phyloP scores from a whole-genome alignment of 1,140 invertebrate species.

The Megalonaias nervosa region DNA sequence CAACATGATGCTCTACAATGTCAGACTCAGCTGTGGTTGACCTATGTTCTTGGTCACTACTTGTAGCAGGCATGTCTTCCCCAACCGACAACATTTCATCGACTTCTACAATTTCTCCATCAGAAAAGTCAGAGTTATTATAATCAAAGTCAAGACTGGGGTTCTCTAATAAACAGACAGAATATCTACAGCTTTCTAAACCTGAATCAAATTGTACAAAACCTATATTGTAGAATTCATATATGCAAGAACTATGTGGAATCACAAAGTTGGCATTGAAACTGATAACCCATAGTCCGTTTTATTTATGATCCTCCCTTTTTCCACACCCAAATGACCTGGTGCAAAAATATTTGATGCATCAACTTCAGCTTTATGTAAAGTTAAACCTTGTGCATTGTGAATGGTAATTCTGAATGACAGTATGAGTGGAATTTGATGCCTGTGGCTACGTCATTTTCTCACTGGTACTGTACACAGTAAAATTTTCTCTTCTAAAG shows the following conservation, averaged over 20 bases:
- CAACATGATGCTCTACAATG: too few relatives aligned
- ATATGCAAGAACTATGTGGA: too few relatives aligned
- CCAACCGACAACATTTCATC: too few relatives aligned
- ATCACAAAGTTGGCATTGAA: background rate
- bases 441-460: background rate
- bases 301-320: constrained; percentile 11
- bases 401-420: constrained; percentile 33
- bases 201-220: background rate
- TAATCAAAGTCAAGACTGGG: background rate
- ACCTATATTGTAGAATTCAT: constrained; percentile 19
- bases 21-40: too few relatives aligned
- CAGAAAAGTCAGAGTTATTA: too few relatives aligned
- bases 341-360: constrained; percentile 28
- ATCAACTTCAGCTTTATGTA: constrained; percentile 23
- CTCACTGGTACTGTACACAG: constrained; percentile 7
- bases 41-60: too few relatives aligned
- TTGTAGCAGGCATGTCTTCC: too few relatives aligned
- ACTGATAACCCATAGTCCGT: constrained; percentile 13
- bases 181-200: constrained; percentile 1
- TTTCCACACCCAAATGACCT: constrained; percentile 32
- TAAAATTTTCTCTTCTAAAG: background rate
- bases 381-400: constrained; percentile 24
- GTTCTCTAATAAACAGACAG: background rate
- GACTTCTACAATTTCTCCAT: too few relatives aligned
- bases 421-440: constrained; percentile 26